A percentile compares a stretch with the other conserved stretches of the same genome.
Evolutionary conservation across 2,888 invertebrate species (phyloP).

Genomic region (Norana najaformis): DNA sequence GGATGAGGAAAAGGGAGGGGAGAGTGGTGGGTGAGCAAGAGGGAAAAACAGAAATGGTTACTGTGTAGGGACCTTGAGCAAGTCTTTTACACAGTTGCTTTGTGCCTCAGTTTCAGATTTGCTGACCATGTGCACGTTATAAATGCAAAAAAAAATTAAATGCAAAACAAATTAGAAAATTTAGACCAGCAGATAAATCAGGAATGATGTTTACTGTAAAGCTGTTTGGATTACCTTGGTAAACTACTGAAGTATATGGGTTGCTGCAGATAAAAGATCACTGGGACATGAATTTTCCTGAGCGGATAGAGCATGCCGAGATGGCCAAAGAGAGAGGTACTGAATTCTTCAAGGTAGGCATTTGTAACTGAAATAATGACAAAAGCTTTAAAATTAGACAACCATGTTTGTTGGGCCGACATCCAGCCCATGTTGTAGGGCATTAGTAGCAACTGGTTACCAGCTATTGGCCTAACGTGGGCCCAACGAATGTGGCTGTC

Average conservation of each 20-base stretch:
- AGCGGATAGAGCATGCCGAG: slow-evolving; percentile 27
- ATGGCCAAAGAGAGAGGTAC: slow-evolving; percentile 25
- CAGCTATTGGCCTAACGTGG: not conserved
- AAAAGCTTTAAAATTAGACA: not conserved
- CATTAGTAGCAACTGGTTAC: not conserved
- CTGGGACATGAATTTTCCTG: slow-evolving; percentile 33
- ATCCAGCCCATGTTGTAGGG: not conserved
- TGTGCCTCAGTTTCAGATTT: too few species aligned
- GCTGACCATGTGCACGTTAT: too few species aligned
- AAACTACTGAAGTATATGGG: not conserved
- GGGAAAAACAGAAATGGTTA: not conserved
- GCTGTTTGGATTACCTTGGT: not conserved
- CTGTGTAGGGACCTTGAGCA: too few species aligned
- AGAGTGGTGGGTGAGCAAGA: not conserved
- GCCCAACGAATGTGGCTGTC: not conserved
- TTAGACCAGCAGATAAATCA: too few species aligned
- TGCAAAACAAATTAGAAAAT: too few species aligned
- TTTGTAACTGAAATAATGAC: not conserved
- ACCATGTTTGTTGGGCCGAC: not conserved
- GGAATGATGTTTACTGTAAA: not conserved
- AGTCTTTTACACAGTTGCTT: too few species aligned
- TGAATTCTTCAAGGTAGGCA: slow-evolving; percentile 33
- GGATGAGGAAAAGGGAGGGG: not conserved
- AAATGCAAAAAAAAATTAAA: too few species aligned
- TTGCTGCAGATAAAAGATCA: slow-evolving; percentile 30